Percentiles rank a stretch among this genome's conserved stretches.
Evolutionary conservation across 2,888 invertebrate genomes (phyloP).

Genomic region (Acrocyrtus sp.): DNA sequence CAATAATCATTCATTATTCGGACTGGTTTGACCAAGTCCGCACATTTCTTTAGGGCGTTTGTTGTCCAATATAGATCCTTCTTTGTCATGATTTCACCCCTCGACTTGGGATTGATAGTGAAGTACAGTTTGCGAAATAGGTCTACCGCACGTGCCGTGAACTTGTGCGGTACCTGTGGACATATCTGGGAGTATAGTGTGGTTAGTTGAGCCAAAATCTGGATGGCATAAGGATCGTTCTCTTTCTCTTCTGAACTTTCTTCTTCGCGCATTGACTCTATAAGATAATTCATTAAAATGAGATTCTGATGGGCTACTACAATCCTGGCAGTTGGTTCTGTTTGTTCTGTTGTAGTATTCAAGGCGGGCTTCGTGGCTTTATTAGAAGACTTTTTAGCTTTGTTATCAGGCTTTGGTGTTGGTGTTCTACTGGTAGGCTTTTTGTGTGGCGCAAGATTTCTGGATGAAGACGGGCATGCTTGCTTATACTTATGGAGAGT

Average conservation of each 20-base stretch:
- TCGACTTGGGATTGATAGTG: neutral
- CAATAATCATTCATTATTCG: constrained; percentile 10
- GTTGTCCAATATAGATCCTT: constrained; percentile 21
- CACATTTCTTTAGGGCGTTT: constrained; percentile 9
- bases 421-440: too few species aligned
- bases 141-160: neutral
- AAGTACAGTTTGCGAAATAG: constrained; percentile 17
- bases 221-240: neutral
- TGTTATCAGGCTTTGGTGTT: too few species aligned
- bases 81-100: constrained; percentile 10
- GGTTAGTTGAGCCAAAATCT: constrained; percentile 1
- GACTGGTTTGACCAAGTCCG: constrained; percentile 9
- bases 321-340: neutral
- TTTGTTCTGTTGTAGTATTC: neutral
- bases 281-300: neutral
- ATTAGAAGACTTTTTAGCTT: neutral
- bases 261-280: too few species aligned
- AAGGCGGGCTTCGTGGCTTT: neutral
- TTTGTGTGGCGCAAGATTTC: neutral
- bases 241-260: constrained; percentile 1
- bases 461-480: neutral
- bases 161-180: constrained; percentile 9
- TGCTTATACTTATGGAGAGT: neutral
- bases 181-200: constrained; percentile 12
- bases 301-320: neutral